Conservation (phyloP, 37 sponge, comb jelly and placozoan genomes). For the Sycon ciliatum region DNA sequence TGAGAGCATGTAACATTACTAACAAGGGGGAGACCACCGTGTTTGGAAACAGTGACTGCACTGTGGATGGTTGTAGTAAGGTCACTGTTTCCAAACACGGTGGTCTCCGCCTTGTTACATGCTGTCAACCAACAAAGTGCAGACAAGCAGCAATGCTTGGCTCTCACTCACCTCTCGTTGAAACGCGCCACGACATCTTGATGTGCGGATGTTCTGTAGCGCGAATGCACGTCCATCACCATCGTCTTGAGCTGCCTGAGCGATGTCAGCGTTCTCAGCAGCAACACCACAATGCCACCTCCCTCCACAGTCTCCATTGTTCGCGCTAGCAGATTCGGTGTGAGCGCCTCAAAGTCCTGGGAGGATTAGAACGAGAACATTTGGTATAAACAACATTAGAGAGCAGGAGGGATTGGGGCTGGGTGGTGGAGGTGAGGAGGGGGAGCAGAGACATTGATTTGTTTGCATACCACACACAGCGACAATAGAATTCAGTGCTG, state of each 20-base stretch:
- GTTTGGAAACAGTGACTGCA: too few species aligned
- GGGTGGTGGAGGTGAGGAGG: background rate
- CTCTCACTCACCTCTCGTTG: conserved; percentile 67
- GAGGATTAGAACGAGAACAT: background rate
- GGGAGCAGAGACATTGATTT: background rate
- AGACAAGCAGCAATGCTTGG: too few species aligned
- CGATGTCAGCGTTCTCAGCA: conserved; percentile 68
- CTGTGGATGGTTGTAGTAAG: too few species aligned
- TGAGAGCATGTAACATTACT: too few species aligned
- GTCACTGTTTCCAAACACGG: too few species aligned
- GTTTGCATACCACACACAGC: background rate
- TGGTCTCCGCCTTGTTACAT: too few species aligned
- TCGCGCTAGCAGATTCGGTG: conserved; percentile 91
- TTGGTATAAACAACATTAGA: too few species aligned
- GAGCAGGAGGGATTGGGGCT: background rate
- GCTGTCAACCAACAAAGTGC: too few species aligned
- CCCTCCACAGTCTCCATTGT: conserved; percentile 97
- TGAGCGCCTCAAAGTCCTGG: conserved; percentile 96
- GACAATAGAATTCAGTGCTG: background rate
- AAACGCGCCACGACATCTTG: conserved; percentile 80
- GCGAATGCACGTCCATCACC: conserved; percentile 79
- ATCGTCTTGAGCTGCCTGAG: conserved; percentile 83
- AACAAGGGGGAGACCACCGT: too few species aligned
- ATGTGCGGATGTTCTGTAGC: conserved; percentile 79
- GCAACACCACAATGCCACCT: conserved; percentile 72